Base-by-base conservation (phyloP, 2,888 invertebrate genomes). In the Belgica antarctica region DNA sequence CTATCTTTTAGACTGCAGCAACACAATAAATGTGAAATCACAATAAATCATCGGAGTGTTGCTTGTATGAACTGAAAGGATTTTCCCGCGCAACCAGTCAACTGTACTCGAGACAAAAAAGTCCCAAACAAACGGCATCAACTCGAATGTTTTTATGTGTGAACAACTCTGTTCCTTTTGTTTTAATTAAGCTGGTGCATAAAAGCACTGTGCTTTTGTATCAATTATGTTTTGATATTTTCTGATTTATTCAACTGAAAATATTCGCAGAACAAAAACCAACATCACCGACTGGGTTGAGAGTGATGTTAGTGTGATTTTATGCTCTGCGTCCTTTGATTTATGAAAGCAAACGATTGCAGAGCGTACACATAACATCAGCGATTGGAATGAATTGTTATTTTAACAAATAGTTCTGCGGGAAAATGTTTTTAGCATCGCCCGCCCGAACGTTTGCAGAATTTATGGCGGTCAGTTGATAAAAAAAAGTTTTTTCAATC, bases 181-280 rank as follows among this genome's bases (percentile, higher is more conserved):
- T 52, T 52, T 52, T 52, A 52, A 52, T 52, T 52, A 52, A 52
- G 27, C 59, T 27, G 27, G 59, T 27, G 27, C 27, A 59, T n/a
- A n/a, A 57, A 57, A 57, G n/a, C 57, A 57, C 4, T 7, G 24
- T 25, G 59, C 59, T 59, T 52, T 46, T n/a, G n/a, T 59, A 62
- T 41, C 36, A 41, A 62, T 62, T 62, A 36, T 62, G 36, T 62
- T 62, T 59, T 41, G 59, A 62, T 62, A 24, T 62, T 62, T 62
- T 62, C n/a, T 62, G 65, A 65, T 65, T 65, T 65, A 65, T 65
- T 65, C 65, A 65, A 47, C 47, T 65, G 65, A 28, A 27, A 34
- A 34, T 10, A 47, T 15, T 25, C 28, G n/a, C 17, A 62, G 24
- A 24, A 28, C 15, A 65, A 65, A 65, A 27, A 46, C 10, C 31